Base-by-base conservation (phyloP, 2,888 invertebrate genomes). In the Agriotes lineatus region DNA sequence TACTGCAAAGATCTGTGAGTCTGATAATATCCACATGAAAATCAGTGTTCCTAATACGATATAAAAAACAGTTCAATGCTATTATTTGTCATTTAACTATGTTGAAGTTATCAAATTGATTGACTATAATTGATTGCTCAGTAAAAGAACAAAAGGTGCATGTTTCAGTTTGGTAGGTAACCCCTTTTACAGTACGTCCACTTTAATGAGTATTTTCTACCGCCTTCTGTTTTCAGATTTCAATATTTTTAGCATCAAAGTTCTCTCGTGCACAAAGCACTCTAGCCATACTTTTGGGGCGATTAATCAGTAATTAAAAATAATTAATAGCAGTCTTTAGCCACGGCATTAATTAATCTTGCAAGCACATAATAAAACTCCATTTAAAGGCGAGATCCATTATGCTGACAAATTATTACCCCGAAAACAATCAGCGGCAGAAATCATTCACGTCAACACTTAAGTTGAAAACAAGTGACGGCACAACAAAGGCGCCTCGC, bases 371-470 rank as follows among this genome's bases (percentile, higher is more conserved):
- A 63, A 67, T 67, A 62, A 67, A 68, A 63, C 50, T 57, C 58
- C 35, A 63, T 68, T 68, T 62, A 63, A 63, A 52, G 58, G 59
- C 63, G 45, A 59, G 58, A 68, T 68, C 58, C 57, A 68, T 68
- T 68, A 68, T 68, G 39, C 63, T 59, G 72, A 69, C 72, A 71
- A 72, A 71, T 72, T 72, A 71, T 72, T 71, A 63, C 70, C 65
- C 68, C 62, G 72, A 70, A 72, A 72, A 70, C 70, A 72, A 72
- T 72, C 70, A 60, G 62, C 50, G 48, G 65, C 58, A 57, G 70
- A 69, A 72, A 70, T 72, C 72, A 72, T 70, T 72, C 70, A 72
- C 62, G 72, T 70, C 72, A 63, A 70, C 70, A 72, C 72, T 70
- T 70, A 68, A 70, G 66, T 67, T 66, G 63, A 70, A 72, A 72